A percentile compares a stretch with the other conserved stretches of the same genome.
phyloP scores from a whole-genome alignment of 1,140 invertebrate species.

The Riptortus pedestris region DNA sequence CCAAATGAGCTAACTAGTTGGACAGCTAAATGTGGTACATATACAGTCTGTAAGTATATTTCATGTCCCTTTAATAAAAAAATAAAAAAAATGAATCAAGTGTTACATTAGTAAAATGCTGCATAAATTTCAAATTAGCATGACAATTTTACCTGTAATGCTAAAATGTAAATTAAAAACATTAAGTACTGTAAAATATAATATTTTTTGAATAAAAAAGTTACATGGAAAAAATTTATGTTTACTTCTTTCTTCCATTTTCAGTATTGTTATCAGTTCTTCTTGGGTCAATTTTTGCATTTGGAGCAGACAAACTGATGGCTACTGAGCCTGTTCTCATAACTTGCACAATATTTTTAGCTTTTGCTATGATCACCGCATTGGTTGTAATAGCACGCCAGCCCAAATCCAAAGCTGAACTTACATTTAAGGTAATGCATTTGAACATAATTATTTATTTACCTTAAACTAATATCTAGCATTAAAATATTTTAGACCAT shows the following conservation, averaged over 20 bases:
- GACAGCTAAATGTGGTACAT: constrained; percentile 37
- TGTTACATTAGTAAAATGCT: too few species aligned
- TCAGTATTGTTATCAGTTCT: constrained; percentile 17
- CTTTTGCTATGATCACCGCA: constrained; percentile 33
- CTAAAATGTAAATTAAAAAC: too few species aligned
- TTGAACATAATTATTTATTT: background rate
- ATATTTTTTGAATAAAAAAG: too few species aligned
- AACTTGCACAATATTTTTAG: constrained; percentile 26
- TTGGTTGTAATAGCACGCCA: constrained; percentile 37
- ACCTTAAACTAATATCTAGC: background rate
- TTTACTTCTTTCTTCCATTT: too few species aligned
- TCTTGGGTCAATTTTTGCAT: constrained; percentile 19
- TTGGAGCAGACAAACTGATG: constrained; percentile 26
- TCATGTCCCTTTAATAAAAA: too few species aligned
- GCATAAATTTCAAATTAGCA: too few species aligned
- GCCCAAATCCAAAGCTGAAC: constrained; percentile 37
- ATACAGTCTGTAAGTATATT: constrained; percentile 34
- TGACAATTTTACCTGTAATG: too few species aligned
- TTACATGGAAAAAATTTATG: too few species aligned
- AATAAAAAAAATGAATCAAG: too few species aligned
- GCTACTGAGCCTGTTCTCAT: constrained; percentile 19
- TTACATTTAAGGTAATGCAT: constrained; percentile 40
- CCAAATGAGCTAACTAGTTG: constrained; percentile 19
- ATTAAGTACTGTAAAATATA: too few species aligned
- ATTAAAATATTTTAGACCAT: background rate